Percentiles rank a stretch among this genome's conserved stretches.
These are phyloP conservation scores for Drosophila aldrichi DNA, from an alignment of 2,888 invertebrate species.

Conservation along the genomic window DNA sequence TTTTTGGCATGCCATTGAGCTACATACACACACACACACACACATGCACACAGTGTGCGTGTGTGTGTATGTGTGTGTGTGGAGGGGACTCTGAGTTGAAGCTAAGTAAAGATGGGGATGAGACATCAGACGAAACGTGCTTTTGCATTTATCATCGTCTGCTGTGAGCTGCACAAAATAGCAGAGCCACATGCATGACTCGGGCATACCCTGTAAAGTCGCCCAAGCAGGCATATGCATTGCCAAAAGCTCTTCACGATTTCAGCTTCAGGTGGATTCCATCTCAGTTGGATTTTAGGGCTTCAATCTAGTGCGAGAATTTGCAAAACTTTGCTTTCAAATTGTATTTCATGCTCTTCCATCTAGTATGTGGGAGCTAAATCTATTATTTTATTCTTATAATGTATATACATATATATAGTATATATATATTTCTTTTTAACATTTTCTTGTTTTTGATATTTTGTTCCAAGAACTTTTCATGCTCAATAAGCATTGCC, in stretches of 20 bases:
- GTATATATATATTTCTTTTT: too few relatives aligned
- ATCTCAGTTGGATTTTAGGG: too few relatives aligned
- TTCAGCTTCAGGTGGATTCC: neutral
- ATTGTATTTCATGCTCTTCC: too few relatives aligned
- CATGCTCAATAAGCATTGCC: too few relatives aligned
- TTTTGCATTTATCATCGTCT: constrained; percentile 15
- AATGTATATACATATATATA: too few relatives aligned
- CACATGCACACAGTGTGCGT: neutral
- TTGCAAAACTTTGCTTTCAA: too few relatives aligned
- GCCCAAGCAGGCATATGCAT: neutral
- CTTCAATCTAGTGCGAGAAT: too few relatives aligned
- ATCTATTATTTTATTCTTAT: neutral
- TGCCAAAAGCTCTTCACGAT: neutral
- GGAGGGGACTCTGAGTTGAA: constrained; percentile 1
- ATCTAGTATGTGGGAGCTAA: too few relatives aligned
- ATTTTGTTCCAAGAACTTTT: neutral
- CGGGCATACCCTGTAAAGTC: neutral
- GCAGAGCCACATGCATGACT: neutral
- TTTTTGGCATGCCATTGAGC: constrained; percentile 51
- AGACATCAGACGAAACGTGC: constrained; percentile 23
- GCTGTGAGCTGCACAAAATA: neutral
- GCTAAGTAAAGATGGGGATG: neutral
- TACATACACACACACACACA: constrained; percentile 13
- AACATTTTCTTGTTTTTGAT: neutral
- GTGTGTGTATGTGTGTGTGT: constrained; percentile 4